phyloP scores from a whole-genome alignment of 2,113 vertebrate genomes.

The Mastomys coucha region DNA sequence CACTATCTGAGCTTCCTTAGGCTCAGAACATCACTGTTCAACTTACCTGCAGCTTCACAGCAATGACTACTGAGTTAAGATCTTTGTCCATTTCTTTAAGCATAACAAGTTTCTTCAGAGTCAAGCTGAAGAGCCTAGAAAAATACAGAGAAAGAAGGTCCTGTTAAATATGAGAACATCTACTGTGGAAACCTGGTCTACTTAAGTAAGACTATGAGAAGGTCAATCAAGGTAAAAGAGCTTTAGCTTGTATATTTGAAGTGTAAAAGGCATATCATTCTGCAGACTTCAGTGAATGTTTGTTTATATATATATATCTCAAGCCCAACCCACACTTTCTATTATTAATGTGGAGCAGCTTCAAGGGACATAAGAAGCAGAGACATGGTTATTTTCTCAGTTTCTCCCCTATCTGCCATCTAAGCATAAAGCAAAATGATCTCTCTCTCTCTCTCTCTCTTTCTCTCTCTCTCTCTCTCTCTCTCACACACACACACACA shows the following conservation, averaged over 20 bases:
- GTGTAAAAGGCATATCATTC: neutral
- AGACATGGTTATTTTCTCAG: neutral
- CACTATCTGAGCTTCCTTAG: neutral
- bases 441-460: neutral
- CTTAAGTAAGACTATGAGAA: neutral
- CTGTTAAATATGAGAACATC: constrained; percentile 21
- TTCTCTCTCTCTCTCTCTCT: too few species aligned
- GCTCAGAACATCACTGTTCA: neutral
- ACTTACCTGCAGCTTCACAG: constrained; percentile 94
- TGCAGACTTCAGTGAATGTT: neutral
- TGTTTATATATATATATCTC: neutral
- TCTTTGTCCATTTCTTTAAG: constrained; percentile 94
- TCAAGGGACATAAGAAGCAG: neutral
- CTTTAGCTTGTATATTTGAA: neutral
- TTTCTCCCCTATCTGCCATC: neutral
- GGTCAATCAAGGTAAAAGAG: neutral
- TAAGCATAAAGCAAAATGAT: neutral
- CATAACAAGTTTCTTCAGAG: constrained; percentile 92
- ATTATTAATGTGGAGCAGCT: neutral
- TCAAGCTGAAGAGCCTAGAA: constrained; percentile 93
- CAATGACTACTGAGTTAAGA: constrained; percentile 95
- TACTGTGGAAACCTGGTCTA: neutral
- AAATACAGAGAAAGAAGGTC: neutral
- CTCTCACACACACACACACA: neutral
- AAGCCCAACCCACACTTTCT: neutral